Evolutionary conservation across 2,113 vertebrate species (phyloP).

Genomic region (Melanotaenia duboulayi): DNA sequence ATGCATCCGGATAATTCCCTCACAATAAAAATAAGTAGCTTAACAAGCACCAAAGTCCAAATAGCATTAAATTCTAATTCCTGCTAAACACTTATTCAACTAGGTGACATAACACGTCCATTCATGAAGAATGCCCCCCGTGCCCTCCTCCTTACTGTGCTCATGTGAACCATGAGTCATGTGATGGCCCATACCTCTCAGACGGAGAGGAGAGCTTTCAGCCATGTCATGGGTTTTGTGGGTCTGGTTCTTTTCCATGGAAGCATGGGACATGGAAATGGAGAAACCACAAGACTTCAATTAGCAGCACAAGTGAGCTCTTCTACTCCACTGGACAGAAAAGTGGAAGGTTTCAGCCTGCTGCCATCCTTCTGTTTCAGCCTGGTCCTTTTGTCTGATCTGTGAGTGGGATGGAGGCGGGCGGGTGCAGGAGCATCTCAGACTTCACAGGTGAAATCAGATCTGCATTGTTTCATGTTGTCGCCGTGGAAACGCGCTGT

Average conservation of each 20-base stretch:
- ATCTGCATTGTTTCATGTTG: not conserved
- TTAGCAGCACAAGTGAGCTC: constrained; percentile 60
- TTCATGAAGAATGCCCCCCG: not conserved
- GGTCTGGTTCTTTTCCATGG: constrained; percentile 35
- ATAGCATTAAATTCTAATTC: too few species aligned
- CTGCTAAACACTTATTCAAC: too few species aligned
- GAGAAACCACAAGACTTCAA: constrained; percentile 76
- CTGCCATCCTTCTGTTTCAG: too few species aligned
- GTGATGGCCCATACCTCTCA: constrained; percentile 38
- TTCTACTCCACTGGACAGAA: constrained; percentile 34
- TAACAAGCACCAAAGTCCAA: too few species aligned
- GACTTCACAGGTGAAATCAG: constrained; percentile 2
- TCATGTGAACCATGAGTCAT: constrained; percentile 40
- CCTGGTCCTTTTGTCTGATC: too few species aligned
- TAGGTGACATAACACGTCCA: constrained; percentile 15
- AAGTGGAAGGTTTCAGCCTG: not conserved
- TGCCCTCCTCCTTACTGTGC: not conserved
- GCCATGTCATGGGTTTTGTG: constrained; percentile 66
- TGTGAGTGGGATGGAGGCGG: too few species aligned
- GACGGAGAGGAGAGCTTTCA: not conserved
- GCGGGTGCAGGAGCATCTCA: too few species aligned
- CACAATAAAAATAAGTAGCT: too few species aligned
- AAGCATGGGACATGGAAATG: constrained; percentile 68
- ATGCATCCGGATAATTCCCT: too few species aligned
- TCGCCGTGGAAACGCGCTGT: constrained; percentile 13